Conservation (phyloP, 2,113 vertebrate species). For the Sceloporus undulatus region DNA sequence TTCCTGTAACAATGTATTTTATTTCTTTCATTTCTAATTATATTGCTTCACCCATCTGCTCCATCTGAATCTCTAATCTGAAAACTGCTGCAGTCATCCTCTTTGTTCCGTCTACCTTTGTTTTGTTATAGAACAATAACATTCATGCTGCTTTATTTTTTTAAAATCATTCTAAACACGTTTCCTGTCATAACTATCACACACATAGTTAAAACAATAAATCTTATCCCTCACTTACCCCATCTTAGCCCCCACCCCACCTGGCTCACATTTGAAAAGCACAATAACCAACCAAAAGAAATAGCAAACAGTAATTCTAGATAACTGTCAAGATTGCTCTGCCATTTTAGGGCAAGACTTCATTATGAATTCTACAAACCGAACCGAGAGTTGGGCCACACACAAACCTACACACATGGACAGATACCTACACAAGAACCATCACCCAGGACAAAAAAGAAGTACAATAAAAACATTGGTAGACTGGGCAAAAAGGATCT, state of each 20-base stretch:
- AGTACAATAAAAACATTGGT: too few species aligned
- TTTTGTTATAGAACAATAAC: background rate
- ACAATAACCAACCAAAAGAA: background rate
- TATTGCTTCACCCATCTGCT: background rate
- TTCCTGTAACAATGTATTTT: background rate
- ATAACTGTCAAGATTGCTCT: background rate
- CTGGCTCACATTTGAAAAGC: background rate
- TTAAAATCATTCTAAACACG: background rate
- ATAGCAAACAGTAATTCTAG: background rate
- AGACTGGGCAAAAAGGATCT: too few species aligned
- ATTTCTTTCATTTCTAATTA: slow-evolving; percentile 3
- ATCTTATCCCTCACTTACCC: too few species aligned
- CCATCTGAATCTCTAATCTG: background rate
- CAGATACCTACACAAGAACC: too few species aligned
- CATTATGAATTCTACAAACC: background rate
- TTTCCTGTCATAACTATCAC: background rate
- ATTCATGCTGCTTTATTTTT: background rate
- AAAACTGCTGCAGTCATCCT: background rate
- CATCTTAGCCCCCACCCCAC: too few species aligned
- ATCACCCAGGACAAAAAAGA: too few species aligned
- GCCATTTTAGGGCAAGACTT: background rate
- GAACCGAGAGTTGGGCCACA: too few species aligned
- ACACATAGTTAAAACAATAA: background rate
- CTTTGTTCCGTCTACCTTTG: background rate
- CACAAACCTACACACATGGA: too few species aligned